A percentile compares a stretch with the other conserved stretches of the same genome.
These are phyloP conservation scores for Oikopleura albicans DNA, from an alignment of 23 tunicate genomes.

Conservation along the genomic window DNA sequence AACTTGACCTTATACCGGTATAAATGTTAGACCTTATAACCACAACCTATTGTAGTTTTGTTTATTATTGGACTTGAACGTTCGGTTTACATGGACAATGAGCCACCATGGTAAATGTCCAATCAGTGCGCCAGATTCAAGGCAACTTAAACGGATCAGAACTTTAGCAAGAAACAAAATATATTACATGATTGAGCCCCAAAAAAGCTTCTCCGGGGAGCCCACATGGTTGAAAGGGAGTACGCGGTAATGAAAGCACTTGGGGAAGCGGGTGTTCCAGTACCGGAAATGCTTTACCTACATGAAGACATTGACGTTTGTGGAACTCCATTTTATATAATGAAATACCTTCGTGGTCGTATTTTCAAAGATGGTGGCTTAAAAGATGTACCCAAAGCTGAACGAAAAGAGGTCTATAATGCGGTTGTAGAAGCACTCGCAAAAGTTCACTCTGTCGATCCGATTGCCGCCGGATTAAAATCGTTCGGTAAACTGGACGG, in stretches of 20 bases:
- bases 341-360: constrained; percentile 46
- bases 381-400: not conserved
- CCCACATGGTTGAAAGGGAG: constrained; percentile 89
- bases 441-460: constrained; percentile 33
- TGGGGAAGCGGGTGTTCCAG: constrained; percentile 32
- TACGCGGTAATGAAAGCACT: constrained; percentile 62
- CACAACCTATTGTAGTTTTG: not conserved
- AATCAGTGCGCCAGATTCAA: too few relatives aligned
- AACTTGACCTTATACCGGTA: too few relatives aligned
- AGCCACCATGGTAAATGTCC: too few relatives aligned
- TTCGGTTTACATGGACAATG: too few relatives aligned
- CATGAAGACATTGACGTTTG: constrained; percentile 39
- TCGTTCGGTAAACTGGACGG: constrained; percentile 40
- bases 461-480: constrained; percentile 31
- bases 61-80: too few relatives aligned
- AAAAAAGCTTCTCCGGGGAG: constrained; percentile 32
- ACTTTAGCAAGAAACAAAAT: too few relatives aligned
- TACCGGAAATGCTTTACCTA: constrained; percentile 36
- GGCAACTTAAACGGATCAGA: too few relatives aligned
- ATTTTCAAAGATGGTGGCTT: constrained; percentile 33
- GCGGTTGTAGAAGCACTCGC: constrained; percentile 45
- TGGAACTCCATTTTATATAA: constrained; percentile 80
- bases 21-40: too few relatives aligned
- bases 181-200: not conserved
- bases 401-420: not conserved